Evolutionary conservation across 2,888 invertebrate genomes (phyloP), one percentile per base, ranked within the genome.

Genomic region (Watsonalla cultraria): DNA sequence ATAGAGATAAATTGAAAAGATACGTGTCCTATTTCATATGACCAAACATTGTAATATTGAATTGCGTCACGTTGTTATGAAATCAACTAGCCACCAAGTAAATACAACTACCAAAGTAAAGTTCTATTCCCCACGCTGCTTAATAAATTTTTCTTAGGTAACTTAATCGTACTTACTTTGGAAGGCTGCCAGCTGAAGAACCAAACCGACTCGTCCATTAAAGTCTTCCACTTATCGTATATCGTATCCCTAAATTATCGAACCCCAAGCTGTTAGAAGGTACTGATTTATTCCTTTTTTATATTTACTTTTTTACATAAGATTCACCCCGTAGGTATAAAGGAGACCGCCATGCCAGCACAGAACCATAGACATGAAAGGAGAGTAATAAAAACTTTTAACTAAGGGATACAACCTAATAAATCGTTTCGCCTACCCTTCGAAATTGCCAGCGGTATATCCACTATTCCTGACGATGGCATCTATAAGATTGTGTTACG

Each of bases 161-260:
- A 78, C 76, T 24, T 2, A 24, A 24, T 24, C 24, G 24, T 24
- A 24, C 24, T 24, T 24, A 24, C 2, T 24, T 24, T 24, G 24
- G 24, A 37, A 7, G 7, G 8, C 1, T 7, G 37, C 37, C 7
- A 37, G 42, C 5, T 11, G 11, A 11, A 8, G 42, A 11, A 42
- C 11, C 11, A 66, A 61, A 71, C 62, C 59, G 5, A 2, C 5
- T 42, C 59, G 61, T 66, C 74, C 60, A 74, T 78, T 75, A 74
- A 68, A 61, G 65, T 60, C 61, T 65, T 71, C 60, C 68, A 73
- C 75, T 73, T 70, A 77, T 76, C 64, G 66, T 65, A 61, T 70
- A 77, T 76, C 64, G 66, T 65, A 61, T 62, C 58, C 66, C 70
- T 70, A 69, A 76, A 73, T 69, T 72, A 70, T 66, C 65, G 66